Conservation (phyloP, 2,888 invertebrate species). For the Acleris holmiana region DNA sequence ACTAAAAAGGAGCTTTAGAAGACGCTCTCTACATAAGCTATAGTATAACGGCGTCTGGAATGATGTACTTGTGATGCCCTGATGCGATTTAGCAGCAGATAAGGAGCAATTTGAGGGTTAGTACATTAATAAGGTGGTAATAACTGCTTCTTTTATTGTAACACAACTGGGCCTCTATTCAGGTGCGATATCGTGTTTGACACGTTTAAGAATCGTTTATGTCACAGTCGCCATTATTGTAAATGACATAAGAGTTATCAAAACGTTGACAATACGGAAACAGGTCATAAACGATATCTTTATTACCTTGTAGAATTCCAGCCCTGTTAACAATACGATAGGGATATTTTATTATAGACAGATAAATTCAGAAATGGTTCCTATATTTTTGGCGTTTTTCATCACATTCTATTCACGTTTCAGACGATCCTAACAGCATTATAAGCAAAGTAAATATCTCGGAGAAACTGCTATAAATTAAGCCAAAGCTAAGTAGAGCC, state of each 20-base stretch:
- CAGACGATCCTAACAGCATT: slow-evolving; percentile 5
- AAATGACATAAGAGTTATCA: too few species aligned
- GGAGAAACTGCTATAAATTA: slow-evolving; percentile 5
- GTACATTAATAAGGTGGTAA: neutral
- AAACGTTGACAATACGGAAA: too few species aligned
- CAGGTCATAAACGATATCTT: too few species aligned
- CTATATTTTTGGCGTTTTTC: neutral
- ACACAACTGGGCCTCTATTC: too few species aligned
- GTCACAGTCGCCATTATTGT: too few species aligned
- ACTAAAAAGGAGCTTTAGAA: slow-evolving; percentile 42
- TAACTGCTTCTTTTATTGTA: too few species aligned
- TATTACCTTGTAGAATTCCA: too few species aligned
- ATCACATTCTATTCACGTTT: too few species aligned
- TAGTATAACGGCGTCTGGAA: slow-evolving; percentile 4
- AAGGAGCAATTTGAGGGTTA: slow-evolving; percentile 10
- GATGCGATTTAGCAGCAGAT: neutral
- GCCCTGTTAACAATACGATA: neutral
- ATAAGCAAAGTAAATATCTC: slow-evolving; percentile 5
- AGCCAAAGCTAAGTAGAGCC: neutral
- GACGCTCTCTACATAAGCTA: slow-evolving; percentile 32
- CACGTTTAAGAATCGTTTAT: too few species aligned
- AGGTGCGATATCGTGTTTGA: too few species aligned
- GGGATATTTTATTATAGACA: too few species aligned
- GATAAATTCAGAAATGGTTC: neutral
- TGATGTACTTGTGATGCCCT: slow-evolving; percentile 15